Base-by-base conservation (phyloP, 2,888 invertebrate genomes). In the Pristionchus japonicus region DNA sequence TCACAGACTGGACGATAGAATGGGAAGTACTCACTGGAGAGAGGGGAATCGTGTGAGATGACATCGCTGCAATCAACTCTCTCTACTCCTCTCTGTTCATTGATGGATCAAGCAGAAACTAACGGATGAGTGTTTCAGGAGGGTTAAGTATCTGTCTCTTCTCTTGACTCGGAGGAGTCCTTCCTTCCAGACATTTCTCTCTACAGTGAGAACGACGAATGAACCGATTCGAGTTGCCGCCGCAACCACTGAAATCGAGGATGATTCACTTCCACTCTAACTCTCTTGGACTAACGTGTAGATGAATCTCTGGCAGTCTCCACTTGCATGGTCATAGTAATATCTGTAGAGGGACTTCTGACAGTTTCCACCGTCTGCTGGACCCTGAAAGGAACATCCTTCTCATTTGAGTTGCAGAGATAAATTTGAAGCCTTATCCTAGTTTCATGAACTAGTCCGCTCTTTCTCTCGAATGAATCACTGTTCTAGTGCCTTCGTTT, bases 261-360 rank as follows among this genome's bases (percentile, higher is more conserved):
- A 40, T n/a, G 3, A 49, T 34, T 27, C 20, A 34, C 37, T 31
- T 61, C n/a, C 37, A 37, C 31, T 20, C 37, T 37, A 61, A 31
- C 13, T 23, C 57, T 23, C 37, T 37, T 23, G 13, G 23, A 15
- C 70, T 40, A 90, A 93, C 93, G 91, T 91, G 89, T 92, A 93
- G 86, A 89, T 91, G 90, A 93, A 93, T 88, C 91, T 90, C 89
- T 90, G 90, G 90, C 93, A 93, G 31, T 92, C 91, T 80, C 91
- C 92, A 40, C 82, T 89, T 15, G 74, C 89, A 37, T 89, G 88
- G 88, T 93, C 92, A 90, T 92, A 94, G 89, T 92, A 94, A 86
- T 92, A 94, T 57, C 94, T 91, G 37, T 93, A 89, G 43, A 93
- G 90, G 86, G 92, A 90, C 86, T 91, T 90, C n/a, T 89, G 88